Conservation (phyloP, 92 coral and sea anemone genomes). For the Palythoa heliodiscus region DNA sequence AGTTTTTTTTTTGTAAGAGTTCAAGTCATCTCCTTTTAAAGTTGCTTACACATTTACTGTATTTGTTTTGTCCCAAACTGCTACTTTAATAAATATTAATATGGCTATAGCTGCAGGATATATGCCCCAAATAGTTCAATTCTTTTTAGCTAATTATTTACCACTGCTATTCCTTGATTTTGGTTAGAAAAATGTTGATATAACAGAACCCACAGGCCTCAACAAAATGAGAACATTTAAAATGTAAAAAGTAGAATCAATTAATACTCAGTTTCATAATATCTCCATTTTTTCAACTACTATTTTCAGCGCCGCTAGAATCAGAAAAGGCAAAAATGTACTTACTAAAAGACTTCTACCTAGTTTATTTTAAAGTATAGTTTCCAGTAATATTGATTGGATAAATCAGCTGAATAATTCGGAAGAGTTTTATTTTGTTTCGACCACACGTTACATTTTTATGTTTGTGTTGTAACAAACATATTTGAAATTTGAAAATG, state of each 20-base stretch:
- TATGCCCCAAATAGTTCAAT: no score
- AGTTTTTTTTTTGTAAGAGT: background rate
- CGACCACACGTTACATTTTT: background rate
- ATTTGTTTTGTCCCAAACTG: background rate
- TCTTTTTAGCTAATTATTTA: no score
- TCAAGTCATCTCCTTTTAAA: background rate
- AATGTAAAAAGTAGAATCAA: background rate
- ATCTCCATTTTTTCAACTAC: background rate
- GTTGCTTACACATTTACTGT: conserved; percentile 2
- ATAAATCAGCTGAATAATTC: background rate
- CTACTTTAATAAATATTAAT: no score
- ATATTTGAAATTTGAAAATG: background rate
- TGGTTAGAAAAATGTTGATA: background rate
- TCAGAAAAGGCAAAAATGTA: background rate
- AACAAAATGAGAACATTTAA: background rate
- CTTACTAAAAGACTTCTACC: background rate
- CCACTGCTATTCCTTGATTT: no score
- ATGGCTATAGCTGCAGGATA: no score
- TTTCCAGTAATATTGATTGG: background rate
- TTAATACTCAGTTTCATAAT: no score
- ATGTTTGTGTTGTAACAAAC: background rate
- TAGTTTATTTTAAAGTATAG: background rate
- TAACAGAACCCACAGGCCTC: background rate
- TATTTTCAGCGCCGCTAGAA: background rate
- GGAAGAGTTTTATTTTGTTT: background rate